Conservation (phyloP, 2,888 invertebrate species). For the Sesamia inferens region DNA sequence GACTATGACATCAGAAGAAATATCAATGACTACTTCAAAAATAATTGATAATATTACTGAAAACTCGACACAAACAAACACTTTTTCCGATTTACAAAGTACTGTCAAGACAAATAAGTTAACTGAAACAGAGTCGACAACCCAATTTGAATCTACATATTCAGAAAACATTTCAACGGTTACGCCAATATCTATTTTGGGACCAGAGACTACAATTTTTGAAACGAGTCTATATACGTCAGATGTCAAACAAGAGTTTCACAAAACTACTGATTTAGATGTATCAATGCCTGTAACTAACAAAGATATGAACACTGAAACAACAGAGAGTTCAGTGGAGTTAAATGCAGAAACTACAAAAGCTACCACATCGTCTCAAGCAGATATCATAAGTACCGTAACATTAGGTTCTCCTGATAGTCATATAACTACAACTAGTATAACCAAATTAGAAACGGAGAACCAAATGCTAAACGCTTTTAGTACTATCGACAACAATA, state of each 20-base stretch:
- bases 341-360: background rate
- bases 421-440: constrained; percentile 5
- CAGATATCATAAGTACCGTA: background rate
- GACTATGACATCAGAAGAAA: constrained; percentile 23
- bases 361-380: constrained; percentile 14
- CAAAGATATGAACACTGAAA: constrained; percentile 14
- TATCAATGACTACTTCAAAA: constrained; percentile 12
- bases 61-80: constrained; percentile 15
- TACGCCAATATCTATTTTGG: constrained; percentile 4
- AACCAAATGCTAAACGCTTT: constrained; percentile 4
- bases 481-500: constrained; percentile 26
- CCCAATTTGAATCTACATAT: background rate
- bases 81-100: constrained; percentile 21
- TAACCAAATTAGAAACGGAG: constrained; percentile 23
- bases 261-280: constrained; percentile 13
- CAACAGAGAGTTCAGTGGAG: background rate
- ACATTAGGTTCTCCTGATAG: constrained; percentile 9
- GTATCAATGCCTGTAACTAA: constrained; percentile 7
- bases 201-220: constrained; percentile 15
- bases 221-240: constrained; percentile 5
- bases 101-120: constrained; percentile 3
- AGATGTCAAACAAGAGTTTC: constrained; percentile 39
- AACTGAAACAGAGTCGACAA: constrained; percentile 21
- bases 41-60: constrained; percentile 7
- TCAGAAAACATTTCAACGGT: constrained; percentile 24